Evolutionary conservation across 1,140 invertebrate genomes (phyloP).

Genomic region (Trichonephila clavipes): DNA sequence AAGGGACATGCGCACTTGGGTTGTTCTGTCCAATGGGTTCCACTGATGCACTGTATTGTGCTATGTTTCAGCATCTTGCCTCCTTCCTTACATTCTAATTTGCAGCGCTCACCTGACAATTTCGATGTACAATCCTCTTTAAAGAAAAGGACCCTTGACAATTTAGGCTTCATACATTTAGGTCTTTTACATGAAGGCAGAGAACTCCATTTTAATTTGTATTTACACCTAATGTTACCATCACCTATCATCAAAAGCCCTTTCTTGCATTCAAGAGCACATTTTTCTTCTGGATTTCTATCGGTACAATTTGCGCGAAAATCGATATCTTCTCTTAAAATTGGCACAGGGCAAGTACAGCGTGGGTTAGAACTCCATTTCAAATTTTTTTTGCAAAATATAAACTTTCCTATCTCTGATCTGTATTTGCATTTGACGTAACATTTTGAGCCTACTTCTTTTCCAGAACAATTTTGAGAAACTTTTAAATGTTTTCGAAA

Average conservation of each 20-base stretch:
- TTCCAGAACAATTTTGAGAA: neutral
- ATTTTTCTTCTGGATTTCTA: neutral
- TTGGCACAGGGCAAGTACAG: neutral
- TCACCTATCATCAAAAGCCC: neutral
- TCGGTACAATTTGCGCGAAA: neutral
- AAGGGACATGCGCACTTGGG: neutral
- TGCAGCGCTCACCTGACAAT: neutral
- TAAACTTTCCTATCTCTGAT: neutral
- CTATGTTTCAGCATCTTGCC: neutral
- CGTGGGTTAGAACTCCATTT: neutral
- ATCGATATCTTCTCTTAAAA: neutral
- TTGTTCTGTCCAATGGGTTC: neutral
- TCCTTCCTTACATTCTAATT: conserved; percentile 20
- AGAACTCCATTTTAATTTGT: neutral
- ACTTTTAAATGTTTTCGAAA: neutral
- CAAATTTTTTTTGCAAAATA: neutral
- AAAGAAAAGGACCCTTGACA: neutral
- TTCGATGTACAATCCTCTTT: neutral
- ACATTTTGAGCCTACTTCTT: neutral
- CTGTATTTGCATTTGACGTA: neutral
- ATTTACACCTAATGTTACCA: neutral
- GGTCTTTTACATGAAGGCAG: neutral
- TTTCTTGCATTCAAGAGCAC: neutral
- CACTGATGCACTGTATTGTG: neutral
- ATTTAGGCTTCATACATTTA: neutral